These are phyloP conservation scores for Ursus arctos DNA, from an alignment of 2,113 vertebrate species.

Conservation along the genomic window DNA sequence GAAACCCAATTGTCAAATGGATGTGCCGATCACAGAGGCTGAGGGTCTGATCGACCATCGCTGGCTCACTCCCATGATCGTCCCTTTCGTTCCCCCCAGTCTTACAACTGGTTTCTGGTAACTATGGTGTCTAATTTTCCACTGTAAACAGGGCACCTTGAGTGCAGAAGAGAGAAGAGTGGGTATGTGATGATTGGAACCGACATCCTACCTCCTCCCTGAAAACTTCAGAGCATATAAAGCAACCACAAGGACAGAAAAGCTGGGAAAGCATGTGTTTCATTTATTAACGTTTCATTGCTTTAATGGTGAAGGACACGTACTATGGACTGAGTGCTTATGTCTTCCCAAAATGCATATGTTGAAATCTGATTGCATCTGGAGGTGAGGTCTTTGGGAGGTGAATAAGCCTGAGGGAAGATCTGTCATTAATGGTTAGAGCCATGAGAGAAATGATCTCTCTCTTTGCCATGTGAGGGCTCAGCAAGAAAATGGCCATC, in stretches of 20 bases:
- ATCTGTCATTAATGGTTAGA: neutral
- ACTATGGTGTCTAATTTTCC: neutral
- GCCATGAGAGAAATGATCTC: neutral
- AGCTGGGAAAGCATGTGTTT: neutral
- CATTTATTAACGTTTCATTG: neutral
- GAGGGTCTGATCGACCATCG: neutral
- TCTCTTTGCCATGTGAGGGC: rapidly evolving
- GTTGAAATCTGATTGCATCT: neutral
- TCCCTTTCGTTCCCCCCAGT: neutral
- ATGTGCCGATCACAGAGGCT: neutral
- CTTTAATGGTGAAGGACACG: neutral
- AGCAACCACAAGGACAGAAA: neutral
- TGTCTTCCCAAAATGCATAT: neutral
- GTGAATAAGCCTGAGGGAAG: neutral
- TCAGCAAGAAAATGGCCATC: neutral
- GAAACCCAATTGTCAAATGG: neutral
- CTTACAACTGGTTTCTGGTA: neutral
- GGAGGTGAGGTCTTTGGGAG: neutral
- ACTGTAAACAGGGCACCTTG: neutral
- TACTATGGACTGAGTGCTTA: neutral
- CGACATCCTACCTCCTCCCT: neutral
- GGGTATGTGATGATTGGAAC: neutral
- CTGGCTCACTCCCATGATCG: neutral
- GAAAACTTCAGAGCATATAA: neutral
- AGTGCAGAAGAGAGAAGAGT: neutral